Evolutionary conservation across 1,140 invertebrate species (phyloP), one percentile per base, ranked within the genome.

Genomic region (Phortica variegata): DNA sequence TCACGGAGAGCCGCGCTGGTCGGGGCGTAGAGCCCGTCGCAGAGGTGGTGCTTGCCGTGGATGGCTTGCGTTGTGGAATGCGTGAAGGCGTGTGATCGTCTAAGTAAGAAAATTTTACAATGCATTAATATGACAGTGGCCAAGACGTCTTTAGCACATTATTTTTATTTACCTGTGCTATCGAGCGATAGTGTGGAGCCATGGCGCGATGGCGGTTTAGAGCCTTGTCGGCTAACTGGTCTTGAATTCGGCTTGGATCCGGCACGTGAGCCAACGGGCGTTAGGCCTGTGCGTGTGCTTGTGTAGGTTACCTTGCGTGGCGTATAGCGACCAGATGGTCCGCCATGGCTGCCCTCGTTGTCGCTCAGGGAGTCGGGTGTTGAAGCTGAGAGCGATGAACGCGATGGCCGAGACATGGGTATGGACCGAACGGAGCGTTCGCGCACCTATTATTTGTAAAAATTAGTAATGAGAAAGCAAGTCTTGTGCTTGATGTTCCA

Each of bases 151-250:
- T 29, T 43, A 31, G 12, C n/a, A n/a, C n/a, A 37, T 15, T 3
- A 17, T 16, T 21, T 19, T 6, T 32, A 18, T 51, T 76, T 78
- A 91, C 89, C 88, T 69, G 88, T 90, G 72, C 89, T 91, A 71
- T 95, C 91, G 45, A 95, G 79, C 16, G 91, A 94, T 37, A 93
- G 83, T 61, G 91, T 93, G 23, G 94, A 97, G 50, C 92, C 93
- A 68, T 95, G 90, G 66, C 93, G 85, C 69, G 93, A 95, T 16
- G 92, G 89, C 58, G 93, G 91, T 76, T 93, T 93, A 26, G 89
- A 90, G 34, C 88, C 87, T 54, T 85, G 82, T 62, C 93, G 83
- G 60, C 89, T 93, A 26, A 86, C 84, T 40, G 90, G 87, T 61
- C 90, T 81, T 34, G 89, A 92, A 29, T 85, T 83, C 34, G 89